phyloP scores from a whole-genome alignment of 2,113 vertebrate genomes.

The Nematolebias whitei region DNA sequence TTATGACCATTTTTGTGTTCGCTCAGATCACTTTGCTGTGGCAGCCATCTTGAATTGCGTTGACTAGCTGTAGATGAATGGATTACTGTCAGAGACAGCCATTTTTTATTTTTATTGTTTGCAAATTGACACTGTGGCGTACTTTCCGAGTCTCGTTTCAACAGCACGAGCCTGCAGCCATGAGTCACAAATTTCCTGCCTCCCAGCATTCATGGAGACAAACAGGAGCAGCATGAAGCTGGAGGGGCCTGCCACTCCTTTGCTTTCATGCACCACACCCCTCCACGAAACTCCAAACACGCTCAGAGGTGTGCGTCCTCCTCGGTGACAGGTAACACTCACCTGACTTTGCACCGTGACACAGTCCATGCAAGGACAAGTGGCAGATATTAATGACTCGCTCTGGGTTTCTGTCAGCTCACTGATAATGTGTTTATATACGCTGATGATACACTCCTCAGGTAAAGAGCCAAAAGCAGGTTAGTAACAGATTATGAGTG shows the following conservation, averaged over 20 bases:
- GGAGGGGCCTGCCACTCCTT: conserved; percentile 51
- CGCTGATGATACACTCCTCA: conserved; percentile 24
- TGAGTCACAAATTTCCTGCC: background rate
- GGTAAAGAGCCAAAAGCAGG: conserved; percentile 28
- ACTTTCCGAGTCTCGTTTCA: background rate
- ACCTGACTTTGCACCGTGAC: background rate
- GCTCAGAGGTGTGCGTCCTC: background rate
- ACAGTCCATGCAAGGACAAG: background rate
- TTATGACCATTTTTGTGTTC: no score
- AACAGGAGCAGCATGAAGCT: background rate
- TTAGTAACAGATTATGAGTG: no score
- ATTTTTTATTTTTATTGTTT: no score
- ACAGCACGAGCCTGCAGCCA: background rate
- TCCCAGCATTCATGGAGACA: background rate
- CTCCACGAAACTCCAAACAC: background rate
- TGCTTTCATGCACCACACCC: conserved; percentile 5
- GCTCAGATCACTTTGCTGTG: no score
- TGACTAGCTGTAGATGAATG: no score
- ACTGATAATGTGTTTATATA: conserved; percentile 19
- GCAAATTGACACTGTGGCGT: no score
- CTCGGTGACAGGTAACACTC: background rate
- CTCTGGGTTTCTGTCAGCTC: background rate
- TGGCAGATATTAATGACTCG: background rate
- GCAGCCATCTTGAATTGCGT: no score
- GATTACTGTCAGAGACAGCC: no score